Evolutionary conservation across 2,888 invertebrate genomes (phyloP), one percentile per base, ranked within the genome.

Genomic region (Sarcophaga carnaria): DNA sequence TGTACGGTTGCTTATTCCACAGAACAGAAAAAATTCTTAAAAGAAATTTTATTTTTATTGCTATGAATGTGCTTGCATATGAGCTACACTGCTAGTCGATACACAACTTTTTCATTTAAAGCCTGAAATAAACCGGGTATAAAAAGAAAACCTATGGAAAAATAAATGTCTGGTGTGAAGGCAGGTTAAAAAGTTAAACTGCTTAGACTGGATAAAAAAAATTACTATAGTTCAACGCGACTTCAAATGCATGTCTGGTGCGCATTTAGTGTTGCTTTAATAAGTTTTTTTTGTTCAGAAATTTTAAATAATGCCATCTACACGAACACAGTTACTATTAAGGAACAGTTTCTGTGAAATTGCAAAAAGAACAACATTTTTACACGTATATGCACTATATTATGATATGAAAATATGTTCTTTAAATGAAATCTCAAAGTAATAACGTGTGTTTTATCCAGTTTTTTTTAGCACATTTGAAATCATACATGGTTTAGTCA

Each of bases 181-280:
- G 67, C 20, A 72, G n/a, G 60, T 49, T 66, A 49, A 49, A 76
- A 83, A 62, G 60, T 66, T 71, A 71, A 60, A 71, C 1, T 27
- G 10, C 37, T 37, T 37, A 8, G 37, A 10, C 2, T 37, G 37
- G 2, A 37, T 1, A 54, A 49, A 11, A 54, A 54, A 54, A 54
- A 54, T 54, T 54, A 17, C 54, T 17, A 54, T 14, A 54, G 14
- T 54, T 54, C 17, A 14, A 54, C 54, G 1, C 4, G 54, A 54
- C 17, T 54, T 54, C 17, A 54, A 54, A 59, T 71, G 83, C 83
- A 78, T 78, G 83, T 62, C 62, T 25, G 2, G 0, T 4, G 49
- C 66, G 62, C 72, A 78, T 78, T 83, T 27, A 72, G 60, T 78
- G n/a, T 72, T 83, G 10, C 45, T 54, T 75, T 70, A 69, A 69